These are phyloP conservation scores for Mesembrinibis cayennensis DNA, from an alignment of 2,113 vertebrate genomes.

Conservation along the genomic window DNA sequence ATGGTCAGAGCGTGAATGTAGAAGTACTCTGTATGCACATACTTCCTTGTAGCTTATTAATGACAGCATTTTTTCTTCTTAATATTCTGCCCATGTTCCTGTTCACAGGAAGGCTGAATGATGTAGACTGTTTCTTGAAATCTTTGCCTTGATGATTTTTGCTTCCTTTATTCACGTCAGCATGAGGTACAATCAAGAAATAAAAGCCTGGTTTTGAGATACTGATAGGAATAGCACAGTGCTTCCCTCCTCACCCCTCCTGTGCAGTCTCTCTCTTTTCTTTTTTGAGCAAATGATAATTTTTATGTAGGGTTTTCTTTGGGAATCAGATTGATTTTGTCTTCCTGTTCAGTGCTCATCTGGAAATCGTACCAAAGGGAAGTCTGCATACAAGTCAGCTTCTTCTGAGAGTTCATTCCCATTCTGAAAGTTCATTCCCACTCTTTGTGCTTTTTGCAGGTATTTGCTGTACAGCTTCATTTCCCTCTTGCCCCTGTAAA, in stretches of 20 bases:
- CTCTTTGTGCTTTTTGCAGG: not conserved
- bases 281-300: not conserved
- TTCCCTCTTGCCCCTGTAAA: rapidly evolving
- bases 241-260: not conserved
- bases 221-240: not conserved
- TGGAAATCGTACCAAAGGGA: not conserved
- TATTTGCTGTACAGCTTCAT: not conserved
- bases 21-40: conserved; percentile 40
- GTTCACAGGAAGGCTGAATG: conserved; percentile 50
- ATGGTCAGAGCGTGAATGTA: not conserved
- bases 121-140: conserved; percentile 52
- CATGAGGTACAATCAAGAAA: conserved; percentile 35
- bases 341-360: not conserved
- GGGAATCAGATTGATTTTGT: conserved; percentile 7
- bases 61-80: conserved; percentile 45
- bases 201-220: conserved; percentile 14
- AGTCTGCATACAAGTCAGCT: not conserved
- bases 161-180: conserved; percentile 12
- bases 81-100: conserved; percentile 47
- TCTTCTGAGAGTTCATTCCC: not conserved
- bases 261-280: not conserved
- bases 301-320: not conserved
- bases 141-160: conserved; percentile 38
- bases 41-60: conserved; percentile 49
- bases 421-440: not conserved